These are phyloP conservation scores for Eumaeus atala DNA, from an alignment of 1,140 invertebrate genomes.

Conservation along the genomic window DNA sequence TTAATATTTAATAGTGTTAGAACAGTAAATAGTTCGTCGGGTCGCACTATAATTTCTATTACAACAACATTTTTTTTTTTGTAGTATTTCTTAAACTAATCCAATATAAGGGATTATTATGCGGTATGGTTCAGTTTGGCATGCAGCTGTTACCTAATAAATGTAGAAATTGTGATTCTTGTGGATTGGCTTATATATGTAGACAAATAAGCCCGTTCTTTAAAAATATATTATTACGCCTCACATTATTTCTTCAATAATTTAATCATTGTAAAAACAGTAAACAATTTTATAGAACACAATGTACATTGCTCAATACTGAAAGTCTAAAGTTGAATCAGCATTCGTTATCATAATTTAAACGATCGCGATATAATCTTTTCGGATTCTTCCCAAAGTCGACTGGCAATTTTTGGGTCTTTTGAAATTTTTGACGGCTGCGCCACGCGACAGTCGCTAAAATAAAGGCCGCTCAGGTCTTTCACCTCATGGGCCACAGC, in stretches of 20 bases:
- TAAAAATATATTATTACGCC: neutral
- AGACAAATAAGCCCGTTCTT: too few species aligned
- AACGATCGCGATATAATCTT: constrained; percentile 55
- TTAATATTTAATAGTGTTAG: too few species aligned
- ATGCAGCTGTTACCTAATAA: too few species aligned
- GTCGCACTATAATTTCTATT: too few species aligned
- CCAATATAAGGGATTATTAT: too few species aligned
- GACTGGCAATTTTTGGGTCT: constrained; percentile 55
- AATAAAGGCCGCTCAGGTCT: constrained; percentile 76
- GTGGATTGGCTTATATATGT: too few species aligned
- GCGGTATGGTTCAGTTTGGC: too few species aligned
- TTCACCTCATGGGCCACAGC: constrained; percentile 73
- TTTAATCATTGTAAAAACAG: neutral
- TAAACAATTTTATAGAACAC: neutral
- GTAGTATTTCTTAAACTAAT: too few species aligned
- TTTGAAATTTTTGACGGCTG: constrained; percentile 52
- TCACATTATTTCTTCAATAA: neutral
- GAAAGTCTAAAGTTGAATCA: neutral
- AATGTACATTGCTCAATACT: neutral
- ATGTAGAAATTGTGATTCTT: too few species aligned
- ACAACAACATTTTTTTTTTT: too few species aligned
- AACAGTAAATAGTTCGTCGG: too few species aligned
- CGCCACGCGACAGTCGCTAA: constrained; percentile 72
- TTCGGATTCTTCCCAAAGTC: constrained; percentile 66
- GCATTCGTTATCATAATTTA: constrained; percentile 2